phyloP scores from a whole-genome alignment of 2,797 vertebrate genomes.

The Microtus agrestis region DNA sequence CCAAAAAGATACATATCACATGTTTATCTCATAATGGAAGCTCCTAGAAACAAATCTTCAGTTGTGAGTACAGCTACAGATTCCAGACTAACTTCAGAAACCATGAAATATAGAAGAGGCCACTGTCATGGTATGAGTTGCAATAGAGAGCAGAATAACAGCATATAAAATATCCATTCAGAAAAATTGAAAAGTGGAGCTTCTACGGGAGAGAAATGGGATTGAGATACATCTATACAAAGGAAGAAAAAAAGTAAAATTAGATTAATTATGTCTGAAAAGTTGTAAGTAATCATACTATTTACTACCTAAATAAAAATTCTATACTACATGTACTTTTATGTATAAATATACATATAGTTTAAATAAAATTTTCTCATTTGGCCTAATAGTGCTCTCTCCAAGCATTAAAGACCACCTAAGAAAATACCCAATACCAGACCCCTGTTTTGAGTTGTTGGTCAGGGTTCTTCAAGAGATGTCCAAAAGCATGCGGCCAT shows the following conservation, averaged over 20 bases:
- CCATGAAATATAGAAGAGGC: neutral
- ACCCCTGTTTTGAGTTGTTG: neutral
- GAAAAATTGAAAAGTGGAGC: neutral
- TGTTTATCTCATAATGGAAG: neutral
- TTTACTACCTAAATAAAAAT: neutral
- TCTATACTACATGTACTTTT: neutral
- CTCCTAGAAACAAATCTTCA: neutral
- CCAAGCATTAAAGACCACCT: neutral
- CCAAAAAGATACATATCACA: neutral
- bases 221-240: neutral
- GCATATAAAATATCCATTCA: neutral
- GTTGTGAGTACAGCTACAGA: neutral
- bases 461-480: neutral
- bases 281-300: neutral
- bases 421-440: neutral
- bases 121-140: neutral
- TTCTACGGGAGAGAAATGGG: neutral
- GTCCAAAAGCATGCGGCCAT: neutral
- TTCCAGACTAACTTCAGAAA: neutral
- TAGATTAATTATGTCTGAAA: neutral
- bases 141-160: neutral
- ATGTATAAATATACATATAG: no score
- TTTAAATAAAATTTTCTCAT: no score
- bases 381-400: no score
- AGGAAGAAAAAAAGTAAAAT: neutral